Conservation (phyloP, 2,888 invertebrate species). For the Drosophila longiperda region DNA sequence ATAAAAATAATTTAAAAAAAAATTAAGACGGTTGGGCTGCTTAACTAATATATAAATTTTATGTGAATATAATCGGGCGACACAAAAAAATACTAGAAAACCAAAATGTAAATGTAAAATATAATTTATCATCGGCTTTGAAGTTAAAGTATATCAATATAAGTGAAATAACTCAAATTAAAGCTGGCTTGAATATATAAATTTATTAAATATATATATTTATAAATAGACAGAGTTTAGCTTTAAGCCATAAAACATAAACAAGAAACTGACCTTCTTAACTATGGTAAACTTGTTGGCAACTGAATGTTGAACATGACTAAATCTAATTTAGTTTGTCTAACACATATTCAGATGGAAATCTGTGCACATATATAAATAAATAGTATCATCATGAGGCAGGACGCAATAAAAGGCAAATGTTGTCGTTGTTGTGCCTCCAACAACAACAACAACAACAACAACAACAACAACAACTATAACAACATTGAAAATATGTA, state of each 20-base stretch:
- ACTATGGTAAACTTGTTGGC: background rate
- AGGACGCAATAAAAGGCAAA: conserved; percentile 53
- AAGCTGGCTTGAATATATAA: background rate
- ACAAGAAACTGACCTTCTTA: background rate
- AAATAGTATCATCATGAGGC: conserved; percentile 24
- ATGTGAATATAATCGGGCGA: background rate
- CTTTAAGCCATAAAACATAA: background rate
- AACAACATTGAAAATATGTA: conserved; percentile 29
- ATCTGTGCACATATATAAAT: conserved; percentile 15
- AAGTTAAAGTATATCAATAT: background rate
- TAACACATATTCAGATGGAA: conserved; percentile 25
- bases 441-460: background rate
- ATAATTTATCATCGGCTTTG: background rate
- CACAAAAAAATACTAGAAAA: background rate
- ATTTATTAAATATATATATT: background rate
- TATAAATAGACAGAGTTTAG: background rate
- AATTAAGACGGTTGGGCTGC: background rate
- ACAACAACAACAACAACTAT: background rate
- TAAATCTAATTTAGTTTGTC: conserved; percentile 3
- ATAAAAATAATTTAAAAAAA: background rate
- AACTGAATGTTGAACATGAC: background rate
- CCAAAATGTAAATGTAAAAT: background rate
- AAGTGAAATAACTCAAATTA: background rate
- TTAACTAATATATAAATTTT: background rate
- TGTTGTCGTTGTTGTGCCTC: conserved; percentile 17